Percentiles rank a stretch among this genome's conserved stretches.
Evolutionary conservation across 2,113 vertebrate genomes (phyloP).

Genomic region (human (Homo sapiens)): GRCh38 chr4:63647001-63647500

Average conservation of each 20-base stretch:
- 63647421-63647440: not conserved
- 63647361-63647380: not conserved
- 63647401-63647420: not conserved
- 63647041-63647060: not conserved
- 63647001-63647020: not conserved
- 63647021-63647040: not conserved
- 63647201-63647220: not conserved
- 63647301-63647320: not conserved
- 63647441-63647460: not conserved
- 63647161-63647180: not conserved
- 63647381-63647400: not conserved
- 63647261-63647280: not conserved
- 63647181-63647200: not conserved
- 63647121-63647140: not conserved
- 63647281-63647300: not conserved
- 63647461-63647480: not conserved
- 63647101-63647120: not conserved
- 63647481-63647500: not conserved
- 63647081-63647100: not conserved
- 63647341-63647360: not conserved
- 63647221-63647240: not conserved
- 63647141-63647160: not conserved
- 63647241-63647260: not conserved
- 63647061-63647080: not conserved
- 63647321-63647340: not conserved